A percentile compares a stretch with the other conserved stretches of the same genome.
phyloP scores from a whole-genome alignment of 2,888 invertebrate species.

The Microplitis deprimator region DNA sequence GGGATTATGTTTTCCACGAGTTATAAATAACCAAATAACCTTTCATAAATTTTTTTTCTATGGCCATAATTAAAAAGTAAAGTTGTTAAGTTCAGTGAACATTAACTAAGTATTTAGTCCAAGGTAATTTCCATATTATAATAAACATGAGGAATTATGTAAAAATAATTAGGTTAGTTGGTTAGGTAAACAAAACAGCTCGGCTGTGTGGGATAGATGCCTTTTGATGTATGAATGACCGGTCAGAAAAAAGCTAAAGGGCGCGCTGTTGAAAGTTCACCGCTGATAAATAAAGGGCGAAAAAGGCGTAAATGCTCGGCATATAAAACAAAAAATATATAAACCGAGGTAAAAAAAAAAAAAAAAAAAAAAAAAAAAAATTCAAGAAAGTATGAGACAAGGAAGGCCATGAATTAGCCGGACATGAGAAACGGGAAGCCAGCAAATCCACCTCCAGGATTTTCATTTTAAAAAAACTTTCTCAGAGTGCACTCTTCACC shows the following conservation, averaged over 20 bases:
- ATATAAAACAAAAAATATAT: conserved; percentile 2
- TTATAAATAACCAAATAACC: no score
- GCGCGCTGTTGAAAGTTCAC: not conserved
- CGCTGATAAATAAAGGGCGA: conserved; percentile 48
- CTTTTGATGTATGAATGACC: conserved; percentile 43
- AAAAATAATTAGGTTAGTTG: not conserved
- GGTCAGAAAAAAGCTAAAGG: conserved; percentile 41
- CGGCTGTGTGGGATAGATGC: conserved; percentile 22
- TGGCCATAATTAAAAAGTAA: not conserved
- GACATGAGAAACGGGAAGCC: conserved; percentile 51
- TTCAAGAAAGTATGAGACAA: conserved; percentile 42
- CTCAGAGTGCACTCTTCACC: not conserved
- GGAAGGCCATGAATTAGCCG: conserved; percentile 53
- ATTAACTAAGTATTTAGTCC: not conserved
- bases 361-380: conserved; percentile 23
- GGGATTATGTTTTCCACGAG: no score
- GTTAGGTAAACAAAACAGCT: not conserved
- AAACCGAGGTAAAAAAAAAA: conserved; percentile 21
- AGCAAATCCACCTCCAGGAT: conserved; percentile 52
- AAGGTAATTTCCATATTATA: not conserved
- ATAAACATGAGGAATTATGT: not conserved
- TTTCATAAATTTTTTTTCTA: no score
- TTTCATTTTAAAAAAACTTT: conserved; percentile 37
- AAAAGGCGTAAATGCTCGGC: conserved; percentile 40
- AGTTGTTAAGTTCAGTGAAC: not conserved